Evolutionary conservation across 2,113 vertebrate genomes (phyloP).

Genomic region (Crocuta crocuta): DNA sequence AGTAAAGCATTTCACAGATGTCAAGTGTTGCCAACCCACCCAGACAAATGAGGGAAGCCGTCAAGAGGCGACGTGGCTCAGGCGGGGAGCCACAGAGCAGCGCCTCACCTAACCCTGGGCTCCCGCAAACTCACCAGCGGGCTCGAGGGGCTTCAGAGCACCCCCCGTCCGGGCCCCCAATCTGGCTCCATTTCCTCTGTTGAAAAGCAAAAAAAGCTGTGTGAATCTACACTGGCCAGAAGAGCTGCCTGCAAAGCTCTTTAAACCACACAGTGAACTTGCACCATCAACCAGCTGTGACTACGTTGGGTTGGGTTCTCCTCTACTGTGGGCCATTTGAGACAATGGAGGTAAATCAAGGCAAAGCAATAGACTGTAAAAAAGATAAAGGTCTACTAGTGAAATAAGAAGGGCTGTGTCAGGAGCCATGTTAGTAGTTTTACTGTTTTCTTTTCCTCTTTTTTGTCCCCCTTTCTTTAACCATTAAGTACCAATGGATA

Average conservation of each 20-base stretch:
- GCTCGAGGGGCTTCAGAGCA: background rate
- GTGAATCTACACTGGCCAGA: background rate
- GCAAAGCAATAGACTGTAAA: background rate
- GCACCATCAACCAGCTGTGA: background rate
- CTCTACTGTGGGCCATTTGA: background rate
- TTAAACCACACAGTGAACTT: slow-evolving; percentile 1
- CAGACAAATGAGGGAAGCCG: slow-evolving; percentile 25
- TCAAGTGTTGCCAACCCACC: slow-evolving; percentile 39
- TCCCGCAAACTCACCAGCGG: background rate
- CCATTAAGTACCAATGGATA: slow-evolving; percentile 72
- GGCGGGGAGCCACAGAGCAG: background rate
- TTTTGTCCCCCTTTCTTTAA: background rate
- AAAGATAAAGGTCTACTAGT: background rate
- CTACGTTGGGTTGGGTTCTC: background rate
- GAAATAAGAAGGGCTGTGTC: slow-evolving; percentile 39
- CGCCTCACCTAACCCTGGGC: background rate
- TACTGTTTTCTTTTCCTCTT: background rate
- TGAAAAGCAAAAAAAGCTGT: background rate
- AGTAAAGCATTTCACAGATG: slow-evolving; percentile 71
- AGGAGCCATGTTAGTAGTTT: background rate
- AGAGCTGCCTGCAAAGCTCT: slow-evolving; percentile 42
- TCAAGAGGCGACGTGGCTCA: slow-evolving; percentile 33
- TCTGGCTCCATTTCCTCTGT: background rate
- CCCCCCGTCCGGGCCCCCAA: accelerated
- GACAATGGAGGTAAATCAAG: slow-evolving; percentile 32